These are phyloP conservation scores for Bombus picipes DNA, from an alignment of 1,140 invertebrate species.

Conservation along the genomic window DNA sequence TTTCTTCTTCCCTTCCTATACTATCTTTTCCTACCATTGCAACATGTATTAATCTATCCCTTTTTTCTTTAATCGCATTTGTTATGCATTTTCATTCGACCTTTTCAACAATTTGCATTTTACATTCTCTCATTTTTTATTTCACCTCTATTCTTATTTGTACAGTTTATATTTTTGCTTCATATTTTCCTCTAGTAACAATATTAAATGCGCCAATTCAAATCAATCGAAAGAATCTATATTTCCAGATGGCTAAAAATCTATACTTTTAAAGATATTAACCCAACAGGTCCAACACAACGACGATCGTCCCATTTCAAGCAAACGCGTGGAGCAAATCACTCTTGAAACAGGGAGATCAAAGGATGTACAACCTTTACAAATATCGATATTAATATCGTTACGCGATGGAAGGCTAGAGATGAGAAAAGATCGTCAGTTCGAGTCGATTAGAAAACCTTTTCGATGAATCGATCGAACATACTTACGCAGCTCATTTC, in stretches of 20 bases:
- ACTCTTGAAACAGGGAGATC: background rate
- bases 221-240: background rate
- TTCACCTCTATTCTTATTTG: background rate
- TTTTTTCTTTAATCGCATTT: background rate
- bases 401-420: background rate
- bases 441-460: background rate
- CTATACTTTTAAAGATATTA: background rate
- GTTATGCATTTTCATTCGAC: background rate
- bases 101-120: background rate
- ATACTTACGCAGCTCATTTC: constrained; percentile 7
- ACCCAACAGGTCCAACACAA: background rate
- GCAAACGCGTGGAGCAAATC: background rate
- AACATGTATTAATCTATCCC: background rate
- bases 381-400: background rate
- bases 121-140: background rate
- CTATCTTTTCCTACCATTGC: background rate
- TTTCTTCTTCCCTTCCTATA: background rate
- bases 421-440: background rate
- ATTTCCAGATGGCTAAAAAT: background rate
- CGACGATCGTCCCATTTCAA: background rate
- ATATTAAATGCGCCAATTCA: background rate
- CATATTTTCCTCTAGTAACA: background rate
- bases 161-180: background rate
- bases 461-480: background rate
- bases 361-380: background rate